These are phyloP conservation scores for Hyperoodon ampullatus DNA, from an alignment of 2,113 vertebrate genomes.

Conservation along the genomic window DNA sequence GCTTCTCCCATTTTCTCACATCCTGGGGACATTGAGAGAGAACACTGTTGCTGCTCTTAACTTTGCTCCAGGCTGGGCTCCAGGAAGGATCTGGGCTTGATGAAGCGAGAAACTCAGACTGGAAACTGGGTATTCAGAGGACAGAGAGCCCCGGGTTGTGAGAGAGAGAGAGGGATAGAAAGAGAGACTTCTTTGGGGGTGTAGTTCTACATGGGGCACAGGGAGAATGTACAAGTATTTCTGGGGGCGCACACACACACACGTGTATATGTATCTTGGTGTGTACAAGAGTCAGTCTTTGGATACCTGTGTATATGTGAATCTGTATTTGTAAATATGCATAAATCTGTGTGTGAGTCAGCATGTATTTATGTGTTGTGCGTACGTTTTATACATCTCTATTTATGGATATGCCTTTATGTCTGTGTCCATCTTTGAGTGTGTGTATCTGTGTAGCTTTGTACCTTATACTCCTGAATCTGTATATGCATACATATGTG, in stretches of 20 bases:
- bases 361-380: fast-evolving
- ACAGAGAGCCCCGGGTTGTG: background rate
- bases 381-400: background rate
- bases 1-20: too few species aligned
- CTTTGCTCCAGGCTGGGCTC: background rate
- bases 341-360: background rate
- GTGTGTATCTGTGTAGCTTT: background rate
- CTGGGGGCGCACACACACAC: fast-evolving
- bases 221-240: background rate
- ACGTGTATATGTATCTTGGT: background rate
- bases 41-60: background rate
- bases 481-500: fast-evolving
- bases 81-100: background rate
- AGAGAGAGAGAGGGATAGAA: constrained; percentile 40
- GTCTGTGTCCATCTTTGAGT: background rate
- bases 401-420: background rate
- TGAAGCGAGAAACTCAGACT: background rate
- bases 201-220: background rate
- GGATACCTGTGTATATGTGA: background rate
- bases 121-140: background rate
- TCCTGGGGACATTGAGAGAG: background rate
- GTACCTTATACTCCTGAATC: background rate
- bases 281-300: background rate
- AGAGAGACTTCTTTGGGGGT: constrained; percentile 56
- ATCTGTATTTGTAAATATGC: background rate